These are phyloP conservation scores for Junco hyemalis DNA, from an alignment of 2,113 vertebrate species.

Conservation along the genomic window DNA sequence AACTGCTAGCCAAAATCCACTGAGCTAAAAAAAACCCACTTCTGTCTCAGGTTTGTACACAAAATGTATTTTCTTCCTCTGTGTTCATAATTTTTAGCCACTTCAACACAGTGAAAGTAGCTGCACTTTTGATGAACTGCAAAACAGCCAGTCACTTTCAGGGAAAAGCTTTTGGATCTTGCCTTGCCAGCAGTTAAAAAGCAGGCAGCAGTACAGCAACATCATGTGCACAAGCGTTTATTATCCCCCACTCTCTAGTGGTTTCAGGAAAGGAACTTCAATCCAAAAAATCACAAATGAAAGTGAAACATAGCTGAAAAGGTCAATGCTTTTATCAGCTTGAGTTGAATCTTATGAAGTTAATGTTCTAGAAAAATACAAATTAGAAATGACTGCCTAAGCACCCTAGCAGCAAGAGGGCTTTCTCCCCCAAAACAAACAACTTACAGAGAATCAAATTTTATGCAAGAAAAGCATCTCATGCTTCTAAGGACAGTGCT, in stretches of 20 bases:
- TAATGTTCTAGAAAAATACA: neutral
- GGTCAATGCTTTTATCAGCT: neutral
- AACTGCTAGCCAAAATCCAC: neutral
- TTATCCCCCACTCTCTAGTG: neutral
- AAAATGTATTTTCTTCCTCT: neutral
- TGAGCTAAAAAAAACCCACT: neutral
- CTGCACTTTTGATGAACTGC: neutral
- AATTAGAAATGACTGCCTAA: conserved; percentile 30
- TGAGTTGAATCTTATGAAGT: neutral
- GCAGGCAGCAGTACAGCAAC: neutral
- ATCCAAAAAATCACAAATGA: neutral
- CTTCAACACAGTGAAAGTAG: neutral
- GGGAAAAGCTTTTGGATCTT: neutral
- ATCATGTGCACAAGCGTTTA: neutral
- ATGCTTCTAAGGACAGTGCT: neutral
- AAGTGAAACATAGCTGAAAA: neutral
- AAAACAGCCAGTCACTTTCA: neutral
- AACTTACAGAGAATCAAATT: conserved; percentile 10
- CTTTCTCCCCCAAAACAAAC: neutral
- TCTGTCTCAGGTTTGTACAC: neutral
- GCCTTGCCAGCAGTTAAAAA: neutral
- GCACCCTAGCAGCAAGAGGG: neutral
- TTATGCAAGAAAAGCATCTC: conserved; percentile 9
- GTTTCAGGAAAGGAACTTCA: neutral
- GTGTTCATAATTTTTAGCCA: neutral